These are phyloP conservation scores for Poeciliopsis presidionis DNA, from an alignment of 2,797 vertebrate species.

Conservation along the genomic window DNA sequence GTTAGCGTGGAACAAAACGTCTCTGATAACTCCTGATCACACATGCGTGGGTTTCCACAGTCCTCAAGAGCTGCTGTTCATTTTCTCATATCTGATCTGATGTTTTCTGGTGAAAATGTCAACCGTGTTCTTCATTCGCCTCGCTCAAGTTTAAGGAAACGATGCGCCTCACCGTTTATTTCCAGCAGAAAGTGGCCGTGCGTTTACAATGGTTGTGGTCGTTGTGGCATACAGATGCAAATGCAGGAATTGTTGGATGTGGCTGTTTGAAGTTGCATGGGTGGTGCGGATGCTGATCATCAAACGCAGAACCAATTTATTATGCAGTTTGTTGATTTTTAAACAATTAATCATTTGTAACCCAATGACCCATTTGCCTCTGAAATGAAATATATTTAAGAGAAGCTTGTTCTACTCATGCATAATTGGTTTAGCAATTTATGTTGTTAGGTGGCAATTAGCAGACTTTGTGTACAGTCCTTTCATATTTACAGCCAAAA, in stretches of 20 bases:
- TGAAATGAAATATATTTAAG: conserved; percentile 74
- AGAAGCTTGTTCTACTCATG: conserved; percentile 71
- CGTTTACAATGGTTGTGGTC: conserved; percentile 29
- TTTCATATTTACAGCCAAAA: conserved; percentile 59
- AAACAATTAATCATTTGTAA: conserved; percentile 82
- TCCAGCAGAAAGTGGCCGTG: conserved; percentile 32
- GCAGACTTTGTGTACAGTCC: conserved; percentile 57
- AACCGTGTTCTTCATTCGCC: conserved; percentile 25
- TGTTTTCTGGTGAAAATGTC: conserved; percentile 33
- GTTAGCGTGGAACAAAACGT: conserved; percentile 22
- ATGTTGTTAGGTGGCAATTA: conserved; percentile 77
- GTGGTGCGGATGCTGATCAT: conserved; percentile 66
- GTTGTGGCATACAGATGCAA: conserved; percentile 63
- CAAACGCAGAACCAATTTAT: conserved; percentile 72
- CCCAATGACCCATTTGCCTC: conserved; percentile 76
- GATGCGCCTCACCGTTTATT: conserved; percentile 4
- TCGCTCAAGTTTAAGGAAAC: conserved; percentile 42
- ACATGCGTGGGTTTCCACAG: conserved; percentile 3
- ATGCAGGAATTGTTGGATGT: conserved; percentile 58
- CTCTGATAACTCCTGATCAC: conserved; percentile 19
- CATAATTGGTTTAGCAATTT: conserved; percentile 76
- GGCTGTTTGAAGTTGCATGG: conserved; percentile 67
- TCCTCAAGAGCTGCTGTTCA: conserved; percentile 30
- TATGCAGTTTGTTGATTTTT: conserved; percentile 77
- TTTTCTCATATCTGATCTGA: conserved; percentile 41